Evolutionary conservation across 2,888 invertebrate genomes (phyloP).

Genomic region (Vandiemenella viatica): DNA sequence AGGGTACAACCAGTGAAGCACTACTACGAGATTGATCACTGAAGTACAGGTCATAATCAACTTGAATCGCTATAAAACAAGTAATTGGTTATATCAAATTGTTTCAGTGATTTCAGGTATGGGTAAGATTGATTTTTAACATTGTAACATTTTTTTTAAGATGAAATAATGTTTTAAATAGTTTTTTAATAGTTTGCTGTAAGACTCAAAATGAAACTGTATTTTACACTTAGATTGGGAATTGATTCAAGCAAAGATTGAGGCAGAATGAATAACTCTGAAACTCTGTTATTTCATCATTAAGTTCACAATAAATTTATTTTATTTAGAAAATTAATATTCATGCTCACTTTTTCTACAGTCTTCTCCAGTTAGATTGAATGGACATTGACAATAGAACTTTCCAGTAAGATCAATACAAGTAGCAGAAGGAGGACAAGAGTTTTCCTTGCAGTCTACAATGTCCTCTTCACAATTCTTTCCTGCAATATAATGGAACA

Average conservation of each 20-base stretch:
- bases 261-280: too few species aligned
- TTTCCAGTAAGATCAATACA: slow-evolving; percentile 82
- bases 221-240: too few species aligned
- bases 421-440: slow-evolving; percentile 84
- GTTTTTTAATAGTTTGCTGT: too few species aligned
- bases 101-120: too few species aligned
- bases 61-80: slow-evolving; percentile 81
- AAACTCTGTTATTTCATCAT: too few species aligned
- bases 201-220: too few species aligned
- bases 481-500: slow-evolving; percentile 33
- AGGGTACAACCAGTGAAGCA: slow-evolving; percentile 85
- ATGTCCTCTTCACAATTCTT: slow-evolving; percentile 85
- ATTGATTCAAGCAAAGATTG: too few species aligned
- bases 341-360: slow-evolving; percentile 73
- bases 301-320: too few species aligned
- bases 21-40: slow-evolving; percentile 80
- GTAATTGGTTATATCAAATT: too few species aligned
- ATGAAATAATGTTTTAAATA: too few species aligned
- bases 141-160: not conserved
- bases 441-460: slow-evolving; percentile 80
- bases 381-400: slow-evolving; percentile 93
- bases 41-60: slow-evolving; percentile 95
- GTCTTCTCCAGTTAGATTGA: slow-evolving; percentile 90
- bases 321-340: not conserved
- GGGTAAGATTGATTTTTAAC: not conserved